Conservation (phyloP, 2,113 vertebrate genomes). For the Haliaeetus leucogaster region DNA sequence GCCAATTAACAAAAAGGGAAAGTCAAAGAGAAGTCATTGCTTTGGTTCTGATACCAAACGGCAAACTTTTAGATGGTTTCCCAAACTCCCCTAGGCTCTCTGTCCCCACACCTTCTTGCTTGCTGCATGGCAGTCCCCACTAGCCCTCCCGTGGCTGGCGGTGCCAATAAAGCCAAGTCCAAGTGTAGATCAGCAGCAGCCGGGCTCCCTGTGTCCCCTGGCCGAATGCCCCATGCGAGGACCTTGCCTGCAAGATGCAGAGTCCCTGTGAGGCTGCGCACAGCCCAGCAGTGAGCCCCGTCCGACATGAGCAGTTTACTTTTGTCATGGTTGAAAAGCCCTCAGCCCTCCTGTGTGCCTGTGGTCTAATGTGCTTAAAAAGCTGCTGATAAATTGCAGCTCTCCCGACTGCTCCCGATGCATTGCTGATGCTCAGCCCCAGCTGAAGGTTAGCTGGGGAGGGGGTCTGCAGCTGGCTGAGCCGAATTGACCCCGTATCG, state of each 20-base stretch:
- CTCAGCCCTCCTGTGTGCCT: background rate
- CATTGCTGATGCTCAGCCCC: background rate
- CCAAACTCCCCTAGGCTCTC: background rate
- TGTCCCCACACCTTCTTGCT: background rate
- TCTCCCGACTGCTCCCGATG: rapidly evolving
- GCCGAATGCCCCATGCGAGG: no score
- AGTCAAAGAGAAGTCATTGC: background rate
- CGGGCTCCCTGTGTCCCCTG: rapidly evolving
- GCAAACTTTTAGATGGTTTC: background rate
- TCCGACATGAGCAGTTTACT: rapidly evolving
- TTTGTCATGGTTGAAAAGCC: background rate
- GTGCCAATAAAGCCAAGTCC: background rate
- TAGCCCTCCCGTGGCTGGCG: rapidly evolving
- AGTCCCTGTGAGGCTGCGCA: rapidly evolving
- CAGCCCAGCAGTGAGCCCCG: rapidly evolving
- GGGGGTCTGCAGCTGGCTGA: background rate
- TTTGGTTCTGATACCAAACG: background rate
- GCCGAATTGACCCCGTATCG: no score
- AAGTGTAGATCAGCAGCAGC: background rate
- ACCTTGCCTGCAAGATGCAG: background rate
- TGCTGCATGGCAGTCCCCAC: background rate
- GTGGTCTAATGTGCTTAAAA: rapidly evolving
- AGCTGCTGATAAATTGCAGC: background rate
- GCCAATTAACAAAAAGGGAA: background rate
- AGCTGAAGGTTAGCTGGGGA: background rate